A percentile compares a stretch with the other conserved stretches of the same genome.
These are phyloP conservation scores for Lucinisca nassula DNA, from an alignment of 2,888 invertebrate species.

Conservation along the genomic window DNA sequence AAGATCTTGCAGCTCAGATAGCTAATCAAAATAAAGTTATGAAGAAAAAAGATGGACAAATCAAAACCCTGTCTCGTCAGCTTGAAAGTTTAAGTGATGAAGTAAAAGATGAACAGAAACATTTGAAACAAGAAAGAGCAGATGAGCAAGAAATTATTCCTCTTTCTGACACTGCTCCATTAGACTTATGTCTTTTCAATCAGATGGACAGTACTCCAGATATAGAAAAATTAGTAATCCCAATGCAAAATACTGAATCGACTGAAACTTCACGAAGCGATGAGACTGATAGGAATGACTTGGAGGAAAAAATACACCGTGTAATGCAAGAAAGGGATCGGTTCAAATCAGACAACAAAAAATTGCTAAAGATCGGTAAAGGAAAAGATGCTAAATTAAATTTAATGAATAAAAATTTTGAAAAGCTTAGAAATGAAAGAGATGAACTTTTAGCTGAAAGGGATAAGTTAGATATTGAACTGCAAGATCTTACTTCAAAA, in stretches of 20 bases:
- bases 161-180: no score
- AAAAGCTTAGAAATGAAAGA: slow-evolving; percentile 53
- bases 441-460: slow-evolving; percentile 55
- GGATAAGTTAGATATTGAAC: slow-evolving; percentile 61
- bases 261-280: no score
- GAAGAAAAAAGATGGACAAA: slow-evolving; percentile 49
- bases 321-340: slow-evolving; percentile 62
- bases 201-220: not conserved
- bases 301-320: slow-evolving; percentile 31
- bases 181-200: no score
- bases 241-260: no score
- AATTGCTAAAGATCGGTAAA: slow-evolving; percentile 60
- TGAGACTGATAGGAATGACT: no score
- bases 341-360: slow-evolving; percentile 64
- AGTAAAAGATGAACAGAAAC: no score
- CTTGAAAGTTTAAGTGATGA: not conserved
- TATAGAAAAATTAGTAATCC: no score
- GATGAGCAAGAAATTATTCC: no score
- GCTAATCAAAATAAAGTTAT: slow-evolving; percentile 10
- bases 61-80: slow-evolving; percentile 22
- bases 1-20: slow-evolving; percentile 24
- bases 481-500: slow-evolving; percentile 52
- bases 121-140: no score
- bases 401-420: slow-evolving; percentile 65
- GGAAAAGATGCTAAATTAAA: slow-evolving; percentile 67